Percentiles rank a stretch among this genome's conserved stretches.
These are phyloP conservation scores for Doris montereyensis DNA, from an alignment of 2,888 invertebrate genomes.

Conservation along the genomic window DNA sequence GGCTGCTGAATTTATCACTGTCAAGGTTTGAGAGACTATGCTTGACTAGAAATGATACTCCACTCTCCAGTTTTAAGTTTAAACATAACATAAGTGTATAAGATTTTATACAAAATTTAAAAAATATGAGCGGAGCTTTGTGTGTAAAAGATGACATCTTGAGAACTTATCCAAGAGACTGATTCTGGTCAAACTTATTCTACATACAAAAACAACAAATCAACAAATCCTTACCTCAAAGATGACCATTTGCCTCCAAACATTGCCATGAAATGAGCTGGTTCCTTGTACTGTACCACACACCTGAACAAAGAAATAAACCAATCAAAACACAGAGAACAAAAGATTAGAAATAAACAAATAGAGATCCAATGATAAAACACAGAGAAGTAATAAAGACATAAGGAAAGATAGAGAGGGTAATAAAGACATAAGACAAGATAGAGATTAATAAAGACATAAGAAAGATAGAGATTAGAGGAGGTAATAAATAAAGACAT, in stretches of 20 bases:
- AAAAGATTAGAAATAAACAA: neutral
- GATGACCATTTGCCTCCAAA: constrained; percentile 86
- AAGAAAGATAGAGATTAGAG: neutral
- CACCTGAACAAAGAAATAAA: constrained; percentile 69
- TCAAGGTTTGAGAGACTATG: no score
- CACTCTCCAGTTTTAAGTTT: no score
- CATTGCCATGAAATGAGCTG: constrained; percentile 90
- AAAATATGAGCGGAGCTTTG: no score
- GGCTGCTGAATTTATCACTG: no score
- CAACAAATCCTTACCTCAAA: constrained; percentile 59
- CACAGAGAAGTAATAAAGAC: neutral
- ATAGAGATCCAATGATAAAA: neutral
- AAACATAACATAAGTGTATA: no score
- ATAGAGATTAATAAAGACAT: neutral
- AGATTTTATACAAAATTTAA: no score
- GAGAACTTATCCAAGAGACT: no score
- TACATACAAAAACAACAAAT: neutral
- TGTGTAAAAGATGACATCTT: no score
- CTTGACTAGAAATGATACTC: no score
- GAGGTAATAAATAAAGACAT: neutral
- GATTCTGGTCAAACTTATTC: no score
- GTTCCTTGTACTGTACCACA: constrained; percentile 90
- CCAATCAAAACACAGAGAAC: neutral
- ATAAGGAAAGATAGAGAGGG: constrained; percentile 1
- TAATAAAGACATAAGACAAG: neutral